These are phyloP conservation scores for Tragelaphus oryx DNA, from an alignment of 2,797 vertebrate species.

Conservation along the genomic window DNA sequence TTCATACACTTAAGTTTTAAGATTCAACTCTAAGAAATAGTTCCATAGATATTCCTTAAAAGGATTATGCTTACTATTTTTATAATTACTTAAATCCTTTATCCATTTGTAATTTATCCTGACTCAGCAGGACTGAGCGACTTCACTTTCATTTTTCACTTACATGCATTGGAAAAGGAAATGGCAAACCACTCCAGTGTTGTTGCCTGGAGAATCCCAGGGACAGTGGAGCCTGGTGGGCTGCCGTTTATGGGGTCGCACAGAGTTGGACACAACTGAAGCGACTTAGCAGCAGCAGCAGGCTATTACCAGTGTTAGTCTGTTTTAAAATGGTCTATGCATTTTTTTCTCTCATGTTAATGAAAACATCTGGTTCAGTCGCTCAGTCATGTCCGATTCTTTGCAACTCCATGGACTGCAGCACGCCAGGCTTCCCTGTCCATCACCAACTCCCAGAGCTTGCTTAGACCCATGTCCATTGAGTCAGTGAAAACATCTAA, in stretches of 20 bases:
- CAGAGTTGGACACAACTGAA: too few species aligned
- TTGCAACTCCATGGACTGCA: neutral
- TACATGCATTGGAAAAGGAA: too few species aligned
- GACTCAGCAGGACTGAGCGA: neutral
- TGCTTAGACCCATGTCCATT: neutral
- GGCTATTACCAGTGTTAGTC: neutral
- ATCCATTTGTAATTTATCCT: neutral
- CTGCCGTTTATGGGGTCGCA: too few species aligned
- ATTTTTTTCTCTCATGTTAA: neutral
- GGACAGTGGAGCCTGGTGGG: too few species aligned
- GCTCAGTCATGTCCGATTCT: neutral
- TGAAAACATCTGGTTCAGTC: neutral
- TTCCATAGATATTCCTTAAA: neutral
- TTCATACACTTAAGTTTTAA: neutral
- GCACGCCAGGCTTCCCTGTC: neutral
- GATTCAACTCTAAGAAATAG: neutral
- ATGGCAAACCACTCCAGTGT: too few species aligned
- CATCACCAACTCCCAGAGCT: neutral
- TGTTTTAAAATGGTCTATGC: neutral
- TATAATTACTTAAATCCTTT: neutral
- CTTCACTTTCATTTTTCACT: too few species aligned
- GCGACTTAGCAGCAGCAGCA: too few species aligned
- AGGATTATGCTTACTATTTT: neutral
- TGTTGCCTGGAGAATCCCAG: too few species aligned
- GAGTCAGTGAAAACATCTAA: neutral